Conservation (phyloP, 1,140 invertebrate species). For the Drosophila oshimai region DNA sequence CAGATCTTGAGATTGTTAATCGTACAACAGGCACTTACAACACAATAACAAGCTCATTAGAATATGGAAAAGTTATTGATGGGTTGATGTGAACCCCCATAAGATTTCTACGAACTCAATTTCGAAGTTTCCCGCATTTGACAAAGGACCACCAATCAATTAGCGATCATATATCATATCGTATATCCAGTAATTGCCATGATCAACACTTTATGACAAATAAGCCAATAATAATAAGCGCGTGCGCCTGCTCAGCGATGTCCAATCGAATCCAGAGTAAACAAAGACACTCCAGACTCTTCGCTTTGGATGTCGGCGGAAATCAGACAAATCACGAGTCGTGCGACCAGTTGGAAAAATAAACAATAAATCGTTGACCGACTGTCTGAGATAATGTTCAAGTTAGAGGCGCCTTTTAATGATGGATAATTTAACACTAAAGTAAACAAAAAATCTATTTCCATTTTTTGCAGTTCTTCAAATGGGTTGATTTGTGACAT, state of each 20-base stretch:
- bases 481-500: conserved; percentile 82
- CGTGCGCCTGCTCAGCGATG: conserved; percentile 31
- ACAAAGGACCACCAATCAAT: conserved; percentile 30
- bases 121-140: background rate
- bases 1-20: background rate
- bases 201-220: conserved; percentile 47
- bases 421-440: background rate
- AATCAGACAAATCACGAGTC: conserved; percentile 33
- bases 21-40: background rate
- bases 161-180: conserved; percentile 45
- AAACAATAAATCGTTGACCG: conserved; percentile 32
- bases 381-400: background rate
- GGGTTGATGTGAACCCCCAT: background rate
- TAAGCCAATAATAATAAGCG: conserved; percentile 27
- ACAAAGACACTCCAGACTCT: conserved; percentile 5
- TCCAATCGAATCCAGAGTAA: conserved; percentile 15
- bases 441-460: background rate
- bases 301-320: conserved; percentile 8
- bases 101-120: background rate
- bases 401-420: conserved; percentile 10
- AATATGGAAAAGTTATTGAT: background rate
- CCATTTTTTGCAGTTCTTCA: conserved; percentile 73
- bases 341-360: conserved; percentile 12
- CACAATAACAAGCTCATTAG: background rate
- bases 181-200: conserved; percentile 31